Conservation (phyloP, 2,888 invertebrate species). For the Chrysodeixis includens region DNA sequence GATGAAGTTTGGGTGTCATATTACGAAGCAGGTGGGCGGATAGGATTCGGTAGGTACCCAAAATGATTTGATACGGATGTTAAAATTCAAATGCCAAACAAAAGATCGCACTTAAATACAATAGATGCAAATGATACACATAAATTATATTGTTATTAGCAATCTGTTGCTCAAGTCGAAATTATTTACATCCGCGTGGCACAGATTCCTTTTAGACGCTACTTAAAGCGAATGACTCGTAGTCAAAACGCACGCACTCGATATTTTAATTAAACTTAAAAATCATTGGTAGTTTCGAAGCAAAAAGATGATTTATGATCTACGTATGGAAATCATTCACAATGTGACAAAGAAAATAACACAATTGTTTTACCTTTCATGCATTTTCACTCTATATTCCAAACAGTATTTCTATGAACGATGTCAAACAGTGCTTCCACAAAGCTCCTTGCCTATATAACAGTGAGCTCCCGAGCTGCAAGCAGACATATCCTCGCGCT, state of each 20-base stretch:
- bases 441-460: not conserved
- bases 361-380: not conserved
- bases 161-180: slow-evolving; percentile 15
- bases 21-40: slow-evolving; percentile 32
- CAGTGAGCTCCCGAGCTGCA: not conserved
- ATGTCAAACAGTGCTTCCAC: not conserved
- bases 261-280: too few species aligned
- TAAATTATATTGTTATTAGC: slow-evolving; percentile 30
- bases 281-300: too few species aligned
- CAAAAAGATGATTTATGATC: too few species aligned
- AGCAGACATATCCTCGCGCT: not conserved
- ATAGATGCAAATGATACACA: slow-evolving; percentile 24
- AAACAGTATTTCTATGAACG: not conserved
- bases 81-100: slow-evolving; percentile 44
- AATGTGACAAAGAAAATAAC: not conserved
- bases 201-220: not conserved
- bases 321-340: not conserved
- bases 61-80: slow-evolving; percentile 39
- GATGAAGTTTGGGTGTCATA: not conserved
- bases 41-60: slow-evolving; percentile 13
- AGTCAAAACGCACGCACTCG: not conserved
- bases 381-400: not conserved
- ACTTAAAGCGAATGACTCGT: not conserved
- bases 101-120: slow-evolving; percentile 6
- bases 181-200: slow-evolving; percentile 29